Conservation (phyloP, 64 coral and sea anemone genomes). For the Cladopsammia gracilis region DNA sequence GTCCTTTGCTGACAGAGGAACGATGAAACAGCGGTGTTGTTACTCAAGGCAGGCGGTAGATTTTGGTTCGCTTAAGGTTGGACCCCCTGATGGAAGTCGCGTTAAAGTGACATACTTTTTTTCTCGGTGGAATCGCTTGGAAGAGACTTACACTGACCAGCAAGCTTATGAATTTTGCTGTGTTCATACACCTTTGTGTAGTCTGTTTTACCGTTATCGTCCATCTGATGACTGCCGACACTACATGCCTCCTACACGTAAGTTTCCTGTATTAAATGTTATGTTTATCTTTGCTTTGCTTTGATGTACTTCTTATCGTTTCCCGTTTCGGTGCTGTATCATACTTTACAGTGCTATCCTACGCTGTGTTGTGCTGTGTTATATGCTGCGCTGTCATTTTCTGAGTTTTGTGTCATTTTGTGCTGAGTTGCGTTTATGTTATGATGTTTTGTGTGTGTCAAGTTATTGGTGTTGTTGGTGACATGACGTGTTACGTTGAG, state of each 20-base stretch:
- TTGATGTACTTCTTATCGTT: too few species aligned
- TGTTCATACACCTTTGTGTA: constrained; percentile 22
- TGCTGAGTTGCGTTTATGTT: too few species aligned
- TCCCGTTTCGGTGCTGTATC: too few species aligned
- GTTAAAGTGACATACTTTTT: background rate
- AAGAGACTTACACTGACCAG: background rate
- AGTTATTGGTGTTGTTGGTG: too few species aligned
- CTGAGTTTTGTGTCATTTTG: too few species aligned
- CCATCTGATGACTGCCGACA: constrained; percentile 34
- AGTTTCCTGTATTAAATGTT: background rate
- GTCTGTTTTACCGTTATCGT: constrained; percentile 43
- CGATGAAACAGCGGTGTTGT: constrained; percentile 11
- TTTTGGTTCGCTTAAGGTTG: background rate
- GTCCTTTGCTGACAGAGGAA: background rate
- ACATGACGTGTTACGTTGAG: too few species aligned
- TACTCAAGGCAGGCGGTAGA: background rate
- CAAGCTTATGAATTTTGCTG: constrained; percentile 52
- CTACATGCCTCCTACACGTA: constrained; percentile 42
- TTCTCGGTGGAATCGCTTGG: background rate
- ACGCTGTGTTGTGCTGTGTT: too few species aligned
- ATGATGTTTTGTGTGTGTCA: too few species aligned
- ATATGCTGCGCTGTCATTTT: too few species aligned
- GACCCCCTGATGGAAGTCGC: background rate
- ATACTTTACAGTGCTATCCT: too few species aligned
- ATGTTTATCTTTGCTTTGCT: background rate